Evolutionary conservation across 1,140 invertebrate genomes (phyloP).

Genomic region (Chironomus tepperi): DNA sequence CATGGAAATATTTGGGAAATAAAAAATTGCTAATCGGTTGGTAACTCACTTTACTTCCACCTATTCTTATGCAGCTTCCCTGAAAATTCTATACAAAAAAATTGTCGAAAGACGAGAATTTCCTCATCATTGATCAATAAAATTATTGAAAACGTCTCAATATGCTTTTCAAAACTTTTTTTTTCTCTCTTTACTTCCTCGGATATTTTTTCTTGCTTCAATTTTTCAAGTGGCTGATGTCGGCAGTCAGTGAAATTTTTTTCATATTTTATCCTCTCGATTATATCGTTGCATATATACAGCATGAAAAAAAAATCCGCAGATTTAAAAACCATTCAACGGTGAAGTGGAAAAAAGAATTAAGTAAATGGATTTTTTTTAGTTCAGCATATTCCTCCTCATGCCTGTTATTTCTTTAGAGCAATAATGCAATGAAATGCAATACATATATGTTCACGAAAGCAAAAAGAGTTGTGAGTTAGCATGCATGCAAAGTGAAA

Average conservation of each 20-base stretch:
- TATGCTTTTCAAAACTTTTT: not conserved
- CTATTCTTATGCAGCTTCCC: no score
- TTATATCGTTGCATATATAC: no score
- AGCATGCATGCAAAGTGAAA: not conserved
- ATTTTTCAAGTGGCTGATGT: not conserved
- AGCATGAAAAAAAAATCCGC: not conserved
- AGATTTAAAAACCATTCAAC: not conserved
- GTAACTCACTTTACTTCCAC: no score
- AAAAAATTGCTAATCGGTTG: no score
- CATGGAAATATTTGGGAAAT: no score
- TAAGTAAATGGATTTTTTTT: not conserved
- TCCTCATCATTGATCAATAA: not conserved
- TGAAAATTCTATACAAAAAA: not conserved
- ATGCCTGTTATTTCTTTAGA: not conserved
- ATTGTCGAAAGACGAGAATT: not conserved
- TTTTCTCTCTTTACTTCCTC: not conserved
- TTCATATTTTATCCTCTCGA: no score
- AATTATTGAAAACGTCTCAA: not conserved
- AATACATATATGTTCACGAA: constrained; percentile 2
- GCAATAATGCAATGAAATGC: constrained; percentile 13
- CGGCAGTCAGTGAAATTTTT: not conserved
- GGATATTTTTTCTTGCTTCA: not conserved
- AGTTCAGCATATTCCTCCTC: no score
- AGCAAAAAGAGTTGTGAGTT: not conserved
- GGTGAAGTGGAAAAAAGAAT: constrained; percentile 13